Conservation (phyloP, 1,140 invertebrate species). For the Drosophila pallidifrons region DNA sequence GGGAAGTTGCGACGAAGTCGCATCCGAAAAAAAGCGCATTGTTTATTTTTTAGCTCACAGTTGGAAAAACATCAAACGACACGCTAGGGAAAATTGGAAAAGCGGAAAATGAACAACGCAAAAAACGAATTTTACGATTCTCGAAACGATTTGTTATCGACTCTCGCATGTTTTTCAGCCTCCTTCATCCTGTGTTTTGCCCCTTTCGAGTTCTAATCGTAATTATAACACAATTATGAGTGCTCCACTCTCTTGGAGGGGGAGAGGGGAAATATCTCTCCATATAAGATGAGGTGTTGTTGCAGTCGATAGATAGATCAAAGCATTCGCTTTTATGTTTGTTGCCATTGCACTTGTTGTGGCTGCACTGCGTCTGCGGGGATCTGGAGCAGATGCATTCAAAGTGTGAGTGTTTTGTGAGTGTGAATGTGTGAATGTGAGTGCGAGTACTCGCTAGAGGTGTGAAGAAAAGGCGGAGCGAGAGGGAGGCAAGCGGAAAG, state of each 20-base stretch:
- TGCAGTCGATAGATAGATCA: slow-evolving; percentile 76
- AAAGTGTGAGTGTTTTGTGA: background rate
- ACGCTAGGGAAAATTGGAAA: slow-evolving; percentile 19
- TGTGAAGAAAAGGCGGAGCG: slow-evolving; percentile 58
- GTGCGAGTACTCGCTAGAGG: slow-evolving; percentile 35
- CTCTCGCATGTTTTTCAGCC: slow-evolving; percentile 32
- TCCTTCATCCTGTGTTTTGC: slow-evolving; percentile 45
- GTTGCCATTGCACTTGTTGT: slow-evolving; percentile 78
- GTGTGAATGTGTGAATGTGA: too few species aligned
- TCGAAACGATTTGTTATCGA: slow-evolving; percentile 59
- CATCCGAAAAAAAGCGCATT: slow-evolving; percentile 52
- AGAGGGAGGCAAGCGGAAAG: slow-evolving; percentile 46
- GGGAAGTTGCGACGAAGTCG: slow-evolving; percentile 19
- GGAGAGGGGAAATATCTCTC: background rate
- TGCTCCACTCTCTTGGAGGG: slow-evolving; percentile 16
- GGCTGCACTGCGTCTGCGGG: slow-evolving; percentile 44
- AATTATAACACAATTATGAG: slow-evolving; percentile 68
- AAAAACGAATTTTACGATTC: slow-evolving; percentile 71
- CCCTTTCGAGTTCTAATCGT: slow-evolving; percentile 29
- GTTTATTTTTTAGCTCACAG: slow-evolving; percentile 64
- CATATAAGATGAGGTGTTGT: slow-evolving; percentile 30
- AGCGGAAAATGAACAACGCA: slow-evolving; percentile 31
- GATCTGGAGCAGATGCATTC: background rate
- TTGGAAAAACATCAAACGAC: slow-evolving; percentile 77
- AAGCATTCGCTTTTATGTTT: slow-evolving; percentile 71